Conservation (phyloP, 2,888 invertebrate genomes). For the Lacanobia wlatinum region DNA sequence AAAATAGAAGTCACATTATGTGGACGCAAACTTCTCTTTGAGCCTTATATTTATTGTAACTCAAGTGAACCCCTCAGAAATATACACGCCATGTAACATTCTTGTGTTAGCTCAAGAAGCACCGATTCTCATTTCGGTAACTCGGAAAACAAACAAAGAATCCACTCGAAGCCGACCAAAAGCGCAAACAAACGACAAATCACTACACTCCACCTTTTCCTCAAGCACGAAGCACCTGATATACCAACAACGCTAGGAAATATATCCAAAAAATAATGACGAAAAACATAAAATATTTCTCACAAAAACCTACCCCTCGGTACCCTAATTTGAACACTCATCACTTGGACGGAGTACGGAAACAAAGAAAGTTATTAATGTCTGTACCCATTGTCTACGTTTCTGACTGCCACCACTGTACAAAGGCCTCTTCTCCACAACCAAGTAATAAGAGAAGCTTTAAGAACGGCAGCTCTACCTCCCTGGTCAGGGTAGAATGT, state of each 20-base stretch:
- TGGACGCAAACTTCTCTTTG: conserved; percentile 2
- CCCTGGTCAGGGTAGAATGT: conserved; percentile 81
- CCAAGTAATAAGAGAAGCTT: conserved; percentile 53
- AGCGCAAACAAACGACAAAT: conserved; percentile 50
- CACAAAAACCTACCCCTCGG: conserved; percentile 64
- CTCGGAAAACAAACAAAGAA: conserved; percentile 39
- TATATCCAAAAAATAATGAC: conserved; percentile 57
- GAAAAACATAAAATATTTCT: conserved; percentile 64
- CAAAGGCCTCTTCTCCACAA: conserved; percentile 69
- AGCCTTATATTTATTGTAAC: conserved; percentile 7
- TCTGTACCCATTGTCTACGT: conserved; percentile 86
- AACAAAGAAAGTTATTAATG: conserved; percentile 90
- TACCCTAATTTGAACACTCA: conserved; percentile 71
- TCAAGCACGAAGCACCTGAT: conserved; percentile 45
- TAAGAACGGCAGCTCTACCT: conserved; percentile 69
- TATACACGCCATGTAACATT: conserved; percentile 1
- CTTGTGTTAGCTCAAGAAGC: conserved; percentile 9
- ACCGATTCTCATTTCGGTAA: conserved; percentile 26
- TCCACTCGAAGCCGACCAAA: conserved; percentile 39
- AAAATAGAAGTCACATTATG: background rate
- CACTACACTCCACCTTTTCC: conserved; percentile 31
- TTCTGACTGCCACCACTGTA: conserved; percentile 77
- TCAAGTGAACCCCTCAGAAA: background rate
- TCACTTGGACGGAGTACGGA: conserved; percentile 76
- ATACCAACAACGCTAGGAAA: conserved; percentile 35